A percentile compares a stretch with the other conserved stretches of the same genome.
These are phyloP conservation scores for Clarias magur DNA, from an alignment of 2,113 vertebrate species.

Conservation along the genomic window DNA sequence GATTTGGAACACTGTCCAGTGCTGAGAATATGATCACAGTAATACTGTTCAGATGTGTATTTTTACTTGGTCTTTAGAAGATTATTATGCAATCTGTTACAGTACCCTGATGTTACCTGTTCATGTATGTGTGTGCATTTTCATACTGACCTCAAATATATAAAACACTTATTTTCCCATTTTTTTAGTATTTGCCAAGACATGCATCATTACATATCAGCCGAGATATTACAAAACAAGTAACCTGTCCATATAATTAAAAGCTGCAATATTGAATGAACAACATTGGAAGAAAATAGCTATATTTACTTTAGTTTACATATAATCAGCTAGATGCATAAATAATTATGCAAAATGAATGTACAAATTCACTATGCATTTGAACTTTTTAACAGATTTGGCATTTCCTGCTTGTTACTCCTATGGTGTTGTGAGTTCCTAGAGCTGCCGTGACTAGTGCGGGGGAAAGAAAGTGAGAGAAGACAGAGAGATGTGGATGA, in stretches of 20 bases:
- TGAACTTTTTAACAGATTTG: not conserved
- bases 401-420: not conserved
- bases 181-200: not conserved
- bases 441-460: not conserved
- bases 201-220: not conserved
- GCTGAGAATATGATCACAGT: not conserved
- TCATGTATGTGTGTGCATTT: not conserved
- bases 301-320: not conserved
- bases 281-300: too few relatives aligned
- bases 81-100: not conserved
- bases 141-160: not conserved
- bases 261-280: not conserved
- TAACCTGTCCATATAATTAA: not conserved
- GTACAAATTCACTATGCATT: not conserved
- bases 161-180: too few relatives aligned
- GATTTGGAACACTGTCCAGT: not conserved
- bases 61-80: not conserved
- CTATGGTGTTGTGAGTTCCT: not conserved
- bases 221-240: not conserved
- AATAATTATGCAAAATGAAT: not conserved
- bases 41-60: not conserved
- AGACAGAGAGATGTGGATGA: not conserved
- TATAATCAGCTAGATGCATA: not conserved
- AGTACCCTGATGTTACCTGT: not conserved
- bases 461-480: conserved; percentile 4